Percentiles rank a stretch among this genome's conserved stretches.
Evolutionary conservation across 1,140 invertebrate species (phyloP).

Genomic region (Anadara kagoshimensis): DNA sequence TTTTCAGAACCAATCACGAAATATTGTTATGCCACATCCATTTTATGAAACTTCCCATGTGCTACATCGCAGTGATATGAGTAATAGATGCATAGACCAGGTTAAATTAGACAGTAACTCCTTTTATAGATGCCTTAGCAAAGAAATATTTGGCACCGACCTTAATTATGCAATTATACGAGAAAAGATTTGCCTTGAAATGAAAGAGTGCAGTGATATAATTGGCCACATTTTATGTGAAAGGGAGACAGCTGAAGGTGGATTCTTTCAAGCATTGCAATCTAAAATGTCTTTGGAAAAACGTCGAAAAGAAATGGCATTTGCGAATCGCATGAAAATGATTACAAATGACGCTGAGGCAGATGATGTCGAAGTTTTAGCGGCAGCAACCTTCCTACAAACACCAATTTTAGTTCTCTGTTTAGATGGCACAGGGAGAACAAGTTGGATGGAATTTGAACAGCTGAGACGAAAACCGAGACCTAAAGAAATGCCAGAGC

Average conservation of each 20-base stretch:
- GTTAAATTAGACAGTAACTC: not conserved
- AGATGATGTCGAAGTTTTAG: slow-evolving; percentile 7
- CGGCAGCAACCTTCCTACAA: slow-evolving; percentile 12
- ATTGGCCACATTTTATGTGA: not conserved
- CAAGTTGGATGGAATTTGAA: slow-evolving; percentile 1
- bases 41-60: not conserved
- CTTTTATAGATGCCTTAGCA: slow-evolving; percentile 16
- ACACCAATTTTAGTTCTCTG: slow-evolving; percentile 13
- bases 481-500: not conserved
- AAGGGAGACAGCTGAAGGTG: not conserved
- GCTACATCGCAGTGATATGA: not conserved
- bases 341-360: slow-evolving; percentile 3
- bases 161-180: not conserved
- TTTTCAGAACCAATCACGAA: too few relatives aligned
- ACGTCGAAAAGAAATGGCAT: not conserved
- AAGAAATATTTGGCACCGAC: slow-evolving; percentile 22
- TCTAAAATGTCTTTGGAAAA: not conserved
- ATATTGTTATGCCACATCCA: not conserved
- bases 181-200: slow-evolving; percentile 8
- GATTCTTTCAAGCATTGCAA: not conserved
- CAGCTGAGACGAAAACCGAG: not conserved
- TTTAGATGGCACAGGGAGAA: not conserved
- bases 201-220: not conserved
- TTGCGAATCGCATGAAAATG: not conserved
- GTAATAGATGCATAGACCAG: not conserved